Evolutionary conservation across 64 coral and sea anemone species (phyloP).

Genomic region (Catalaphyllia jardinei): DNA sequence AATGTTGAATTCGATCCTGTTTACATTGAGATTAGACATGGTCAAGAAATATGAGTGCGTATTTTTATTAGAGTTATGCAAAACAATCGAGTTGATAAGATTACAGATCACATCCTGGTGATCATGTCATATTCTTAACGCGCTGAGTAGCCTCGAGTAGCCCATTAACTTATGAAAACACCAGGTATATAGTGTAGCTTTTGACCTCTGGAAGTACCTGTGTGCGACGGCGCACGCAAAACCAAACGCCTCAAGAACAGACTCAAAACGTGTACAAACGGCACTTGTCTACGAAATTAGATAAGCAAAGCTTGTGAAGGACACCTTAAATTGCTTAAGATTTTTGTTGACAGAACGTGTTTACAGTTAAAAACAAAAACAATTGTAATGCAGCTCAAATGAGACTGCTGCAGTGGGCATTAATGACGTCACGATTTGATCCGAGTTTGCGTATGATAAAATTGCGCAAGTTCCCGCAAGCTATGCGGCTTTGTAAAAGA

Average conservation of each 20-base stretch:
- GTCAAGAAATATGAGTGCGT: background rate
- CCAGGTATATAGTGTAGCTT: slow-evolving; percentile 8
- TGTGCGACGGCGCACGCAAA: background rate
- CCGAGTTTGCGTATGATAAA: background rate
- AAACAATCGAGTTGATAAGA: background rate
- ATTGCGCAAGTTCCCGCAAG: background rate
- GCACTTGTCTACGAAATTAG: background rate
- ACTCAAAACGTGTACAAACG: background rate
- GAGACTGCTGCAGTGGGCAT: background rate
- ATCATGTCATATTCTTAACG: background rate
- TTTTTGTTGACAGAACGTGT: background rate
- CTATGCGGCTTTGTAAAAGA: background rate
- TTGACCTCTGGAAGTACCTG: background rate
- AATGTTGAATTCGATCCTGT: slow-evolving; percentile 10
- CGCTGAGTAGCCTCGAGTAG: background rate
- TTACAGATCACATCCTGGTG: background rate
- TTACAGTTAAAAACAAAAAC: background rate
- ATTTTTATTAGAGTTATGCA: background rate
- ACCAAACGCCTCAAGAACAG: background rate
- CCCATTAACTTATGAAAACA: background rate
- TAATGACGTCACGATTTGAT: background rate
- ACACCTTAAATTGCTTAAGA: background rate
- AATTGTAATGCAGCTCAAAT: background rate
- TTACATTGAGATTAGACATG: slow-evolving; percentile 3
- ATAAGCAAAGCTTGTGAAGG: background rate